Base-by-base conservation (phyloP, 2,113 vertebrate genomes). In the Limnothrissa miodon region DNA sequence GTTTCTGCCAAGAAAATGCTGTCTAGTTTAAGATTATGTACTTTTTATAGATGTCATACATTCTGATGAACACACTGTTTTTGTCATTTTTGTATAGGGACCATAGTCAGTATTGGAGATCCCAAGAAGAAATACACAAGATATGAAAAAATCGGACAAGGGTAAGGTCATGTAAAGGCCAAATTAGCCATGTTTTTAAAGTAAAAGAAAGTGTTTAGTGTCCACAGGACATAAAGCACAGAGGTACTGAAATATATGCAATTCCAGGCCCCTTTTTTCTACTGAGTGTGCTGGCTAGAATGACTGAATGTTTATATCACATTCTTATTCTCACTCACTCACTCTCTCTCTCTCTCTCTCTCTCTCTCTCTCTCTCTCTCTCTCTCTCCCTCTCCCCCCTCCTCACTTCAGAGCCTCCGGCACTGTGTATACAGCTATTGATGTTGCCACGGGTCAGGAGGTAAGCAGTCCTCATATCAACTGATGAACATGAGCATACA, bases 91-190 rank as follows among this genome's bases (percentile, higher is more conserved):
- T 59, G 84, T 59, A 51, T 66, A 95, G 98, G 97, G 90, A 98
- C 96, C 2, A 99, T 99, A 2, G 98, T 99, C 90, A 99, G 97
- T 44, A 95, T 99, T 85, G 98, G 98, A 0, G 98, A 99, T 88
- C 98, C 98, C 0, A 99, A 99, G 93, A 99, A 99, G 94, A 99
- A 99, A 89, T 99, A 99, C 85, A 98, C 96, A 0, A 95, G 96
- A 83, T 99, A 96, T 86, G 98, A 99, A 91, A 99, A 99, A 94
- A 99, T 99, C 56, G 98, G 98, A 86, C 97, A 99, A 93, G 98
- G 97, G 98, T 99, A 83, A 95, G 96, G 79, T 29, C 39, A 45
- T 45, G 9, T 0, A 11, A 11, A 48, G 78, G 82, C 9, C 70
- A 19, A 42, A 33, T 74, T 74, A 9, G n/a, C n/a, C 59, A 56